Percentiles rank a stretch among this genome's conserved stretches.
Evolutionary conservation across 2,888 invertebrate species (phyloP).

Genomic region (Allygus modestus): DNA sequence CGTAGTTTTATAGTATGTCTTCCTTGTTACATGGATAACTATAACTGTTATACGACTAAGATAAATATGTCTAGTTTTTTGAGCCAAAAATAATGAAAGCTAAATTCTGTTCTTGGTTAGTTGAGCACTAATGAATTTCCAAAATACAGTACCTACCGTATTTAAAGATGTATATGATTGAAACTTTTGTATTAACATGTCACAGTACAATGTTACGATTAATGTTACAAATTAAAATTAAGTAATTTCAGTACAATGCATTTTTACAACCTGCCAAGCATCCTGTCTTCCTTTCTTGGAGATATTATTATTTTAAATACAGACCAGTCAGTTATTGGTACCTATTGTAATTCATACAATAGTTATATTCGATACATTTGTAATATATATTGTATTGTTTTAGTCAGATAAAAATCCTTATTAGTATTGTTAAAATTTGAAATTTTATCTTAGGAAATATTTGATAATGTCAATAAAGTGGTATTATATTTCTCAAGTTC

Average conservation of each 20-base stretch:
- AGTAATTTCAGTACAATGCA: too few relatives aligned
- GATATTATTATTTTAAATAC: neutral
- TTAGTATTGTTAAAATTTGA: slow-evolving; percentile 23
- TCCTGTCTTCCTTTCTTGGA: slow-evolving; percentile 2
- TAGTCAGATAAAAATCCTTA: neutral
- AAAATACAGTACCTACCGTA: too few relatives aligned
- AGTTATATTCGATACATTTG: neutral
- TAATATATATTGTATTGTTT: neutral
- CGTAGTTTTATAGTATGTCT: slow-evolving; percentile 8
- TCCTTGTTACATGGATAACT: slow-evolving; percentile 16
- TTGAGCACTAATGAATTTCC: too few relatives aligned
- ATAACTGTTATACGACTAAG: neutral
- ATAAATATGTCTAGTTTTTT: neutral
- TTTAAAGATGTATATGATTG: too few relatives aligned
- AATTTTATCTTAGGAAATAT: neutral
- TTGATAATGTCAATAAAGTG: slow-evolving; percentile 22
- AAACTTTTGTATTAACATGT: too few relatives aligned
- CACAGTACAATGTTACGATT: too few relatives aligned
- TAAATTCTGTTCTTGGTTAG: too few relatives aligned
- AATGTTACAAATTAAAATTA: too few relatives aligned
- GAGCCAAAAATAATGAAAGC: too few relatives aligned
- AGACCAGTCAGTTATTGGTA: too few relatives aligned
- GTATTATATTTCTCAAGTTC: slow-evolving; percentile 6
- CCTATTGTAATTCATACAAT: too few relatives aligned
- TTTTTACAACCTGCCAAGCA: neutral